Evolutionary conservation across 2,113 vertebrate species (phyloP), one percentile per base, ranked within the genome.

Genomic region (Leptobrachium ailaonicum): DNA sequence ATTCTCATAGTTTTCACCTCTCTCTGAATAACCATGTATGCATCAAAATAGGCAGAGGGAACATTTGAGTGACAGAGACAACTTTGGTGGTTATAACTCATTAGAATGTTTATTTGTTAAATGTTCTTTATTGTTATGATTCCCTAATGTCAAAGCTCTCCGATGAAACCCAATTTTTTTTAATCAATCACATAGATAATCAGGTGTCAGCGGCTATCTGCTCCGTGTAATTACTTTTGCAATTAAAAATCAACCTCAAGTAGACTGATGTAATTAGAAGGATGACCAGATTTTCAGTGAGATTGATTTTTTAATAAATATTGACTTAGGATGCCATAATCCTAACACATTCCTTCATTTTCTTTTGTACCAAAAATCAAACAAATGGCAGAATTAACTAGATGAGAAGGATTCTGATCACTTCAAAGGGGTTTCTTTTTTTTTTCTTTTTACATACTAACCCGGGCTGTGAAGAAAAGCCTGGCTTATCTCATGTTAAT

Each of bases 161-260:
- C 53, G 41, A 47, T 50, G 53, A 94, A 95, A 94, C 95, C 92
- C 89, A 95, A 95, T 95, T 96, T 97, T 96, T 97, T 98, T 98
- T 99, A 99, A 99, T 99, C 98, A 98, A 98, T 99, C 98, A 98
- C 96, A 95, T 94, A 97, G 96, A 98, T 98, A 98, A 98, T 98
- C 97, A 98, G 98, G 98, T 98, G 98, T 99, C 98, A 98, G 95
- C 97, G 97, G 96, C 96, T 98, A 98, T 98, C 97, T 98, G 97
- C 97, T 98, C 98, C 91, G 89, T 98, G 96, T 99, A 98, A 99
- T 99, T 99, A 99, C 97, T 99, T 99, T 98, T 98, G 96, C 98
- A 99, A 99, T 99, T 99, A 99, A 99, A 99, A 98, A 98, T 98
- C 97, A 98, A 99, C 97, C 97, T 98, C 95, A 92, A 98, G 96